Evolutionary conservation across 2,797 vertebrate genomes (phyloP).

Genomic region (Cirrhinus mrigala): DNA sequence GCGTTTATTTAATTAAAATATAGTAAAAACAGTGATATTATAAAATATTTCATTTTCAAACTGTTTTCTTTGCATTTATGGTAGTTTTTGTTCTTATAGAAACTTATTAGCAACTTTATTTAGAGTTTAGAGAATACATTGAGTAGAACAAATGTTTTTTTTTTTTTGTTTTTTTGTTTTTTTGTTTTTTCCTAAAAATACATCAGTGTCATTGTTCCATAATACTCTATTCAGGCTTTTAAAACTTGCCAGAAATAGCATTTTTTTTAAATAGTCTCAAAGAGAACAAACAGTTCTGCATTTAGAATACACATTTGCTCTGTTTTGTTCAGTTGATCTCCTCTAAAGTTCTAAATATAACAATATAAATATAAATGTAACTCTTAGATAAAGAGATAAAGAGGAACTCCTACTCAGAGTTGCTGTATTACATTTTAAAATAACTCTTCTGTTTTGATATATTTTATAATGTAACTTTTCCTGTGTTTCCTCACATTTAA

Average conservation of each 20-base stretch:
- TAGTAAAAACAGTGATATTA: not conserved
- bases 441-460: not conserved
- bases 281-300: not conserved
- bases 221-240: not conserved
- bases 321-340: constrained; percentile 32
- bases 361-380: too few relatives aligned
- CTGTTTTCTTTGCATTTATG: not conserved
- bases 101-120: not conserved
- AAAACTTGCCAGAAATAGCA: not conserved
- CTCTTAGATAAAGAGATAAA: constrained; percentile 3
- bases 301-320: not conserved
- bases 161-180: not conserved
- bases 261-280: constrained; percentile 8
- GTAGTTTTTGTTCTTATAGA: not conserved
- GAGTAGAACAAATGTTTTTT: not conserved
- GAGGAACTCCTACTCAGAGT: not conserved
- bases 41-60: too few relatives aligned
- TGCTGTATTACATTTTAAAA: not conserved
- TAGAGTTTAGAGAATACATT: not conserved
- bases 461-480: too few relatives aligned
- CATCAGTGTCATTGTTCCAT: not conserved
- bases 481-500: too few relatives aligned
- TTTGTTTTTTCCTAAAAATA: not conserved
- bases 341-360: not conserved
- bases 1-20: not conserved